Conservation (phyloP, 2,113 vertebrate genomes). For the Chloropsis hardwickii region DNA sequence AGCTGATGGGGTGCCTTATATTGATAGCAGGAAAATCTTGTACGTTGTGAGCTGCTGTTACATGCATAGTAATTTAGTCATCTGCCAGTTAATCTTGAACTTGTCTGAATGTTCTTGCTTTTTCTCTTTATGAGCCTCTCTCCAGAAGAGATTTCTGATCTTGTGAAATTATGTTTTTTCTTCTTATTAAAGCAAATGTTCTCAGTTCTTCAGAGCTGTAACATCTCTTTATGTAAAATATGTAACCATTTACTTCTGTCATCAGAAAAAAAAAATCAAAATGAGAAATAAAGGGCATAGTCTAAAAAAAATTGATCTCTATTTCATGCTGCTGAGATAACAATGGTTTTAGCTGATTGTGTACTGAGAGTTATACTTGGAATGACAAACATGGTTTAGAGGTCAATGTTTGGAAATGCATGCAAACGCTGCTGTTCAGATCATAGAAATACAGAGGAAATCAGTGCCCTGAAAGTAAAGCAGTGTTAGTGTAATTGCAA, state of each 20-base stretch:
- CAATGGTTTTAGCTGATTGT: conserved; percentile 2
- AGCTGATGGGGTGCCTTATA: neutral
- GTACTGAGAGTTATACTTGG: neutral
- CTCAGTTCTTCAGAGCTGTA: neutral
- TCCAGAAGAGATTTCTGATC: neutral
- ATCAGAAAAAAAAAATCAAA: neutral
- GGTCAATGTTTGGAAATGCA: conserved; percentile 1
- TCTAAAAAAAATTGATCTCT: neutral
- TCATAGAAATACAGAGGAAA: neutral
- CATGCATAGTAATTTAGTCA: neutral
- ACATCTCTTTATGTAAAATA: neutral
- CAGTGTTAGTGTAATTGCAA: neutral
- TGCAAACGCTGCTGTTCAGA: neutral
- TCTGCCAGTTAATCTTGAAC: neutral
- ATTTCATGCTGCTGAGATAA: neutral
- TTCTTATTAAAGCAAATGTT: conserved; percentile 14
- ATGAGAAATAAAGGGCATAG: neutral
- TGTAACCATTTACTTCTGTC: conserved; percentile 7
- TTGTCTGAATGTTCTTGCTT: neutral
- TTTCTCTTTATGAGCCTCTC: neutral
- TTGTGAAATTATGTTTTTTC: neutral
- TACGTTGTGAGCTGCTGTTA: neutral
- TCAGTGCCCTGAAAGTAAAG: neutral
- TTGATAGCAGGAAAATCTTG: neutral
- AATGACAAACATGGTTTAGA: conserved; percentile 3